Conservation (phyloP, 2,113 vertebrate genomes). For the Ifrita kowaldi region DNA sequence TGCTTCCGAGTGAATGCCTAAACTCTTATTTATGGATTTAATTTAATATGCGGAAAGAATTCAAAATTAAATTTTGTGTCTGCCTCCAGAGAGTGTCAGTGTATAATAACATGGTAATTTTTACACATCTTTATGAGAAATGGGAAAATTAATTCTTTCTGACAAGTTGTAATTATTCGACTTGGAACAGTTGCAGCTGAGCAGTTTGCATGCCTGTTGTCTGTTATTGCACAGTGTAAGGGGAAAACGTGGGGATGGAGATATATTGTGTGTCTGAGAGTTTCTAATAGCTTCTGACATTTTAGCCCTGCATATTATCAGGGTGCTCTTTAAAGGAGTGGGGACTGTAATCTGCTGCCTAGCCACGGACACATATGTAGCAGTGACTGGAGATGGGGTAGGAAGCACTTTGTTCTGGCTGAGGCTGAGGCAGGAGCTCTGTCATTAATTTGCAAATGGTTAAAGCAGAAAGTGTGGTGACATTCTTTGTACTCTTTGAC, state of each 20-base stretch:
- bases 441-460: background rate
- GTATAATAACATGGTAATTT: constrained; percentile 99
- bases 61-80: constrained; percentile 99
- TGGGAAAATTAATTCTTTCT: constrained; percentile 99
- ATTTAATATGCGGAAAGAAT: constrained; percentile 99
- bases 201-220: constrained; percentile 94
- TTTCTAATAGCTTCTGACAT: constrained; percentile 83
- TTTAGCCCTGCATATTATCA: constrained; percentile 76
- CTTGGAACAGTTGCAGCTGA: constrained; percentile 99
- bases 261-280: constrained; percentile 77
- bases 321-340: constrained; percentile 68
- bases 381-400: background rate
- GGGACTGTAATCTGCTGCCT: constrained; percentile 57
- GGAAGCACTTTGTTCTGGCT: background rate
- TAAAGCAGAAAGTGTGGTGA: constrained; percentile 4
- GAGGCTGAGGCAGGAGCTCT: background rate
- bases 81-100: constrained; percentile 98
- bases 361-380: background rate
- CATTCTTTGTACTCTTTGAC: background rate
- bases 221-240: constrained; percentile 84
- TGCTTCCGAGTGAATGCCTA: constrained; percentile 96
- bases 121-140: constrained; percentile 99
- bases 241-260: constrained; percentile 78
- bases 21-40: constrained; percentile 99
- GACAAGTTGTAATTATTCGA: constrained; percentile 99